Percentiles rank a stretch among this genome's conserved stretches.
phyloP scores from a whole-genome alignment of 2,113 vertebrate genomes.

The Oncorhynchus tshawytscha region DNA sequence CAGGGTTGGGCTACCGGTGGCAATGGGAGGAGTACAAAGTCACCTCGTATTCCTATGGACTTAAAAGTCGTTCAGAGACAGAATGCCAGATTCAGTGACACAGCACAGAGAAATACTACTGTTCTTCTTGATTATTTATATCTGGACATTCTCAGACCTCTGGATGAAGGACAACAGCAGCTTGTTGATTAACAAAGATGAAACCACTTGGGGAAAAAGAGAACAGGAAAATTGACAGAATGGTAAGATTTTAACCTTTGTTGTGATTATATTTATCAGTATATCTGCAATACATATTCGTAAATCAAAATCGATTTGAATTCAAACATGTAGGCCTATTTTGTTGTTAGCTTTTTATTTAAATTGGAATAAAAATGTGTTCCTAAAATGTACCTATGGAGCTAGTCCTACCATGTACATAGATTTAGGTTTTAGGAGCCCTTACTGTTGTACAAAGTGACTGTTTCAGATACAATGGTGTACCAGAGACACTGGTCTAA shows the following conservation, averaged over 20 bases:
- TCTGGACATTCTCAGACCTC: background rate
- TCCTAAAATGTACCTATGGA: too few species aligned
- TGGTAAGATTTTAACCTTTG: slow-evolving; percentile 37
- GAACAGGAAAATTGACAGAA: slow-evolving; percentile 40
- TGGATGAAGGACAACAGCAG: background rate
- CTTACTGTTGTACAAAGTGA: too few species aligned
- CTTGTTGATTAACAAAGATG: slow-evolving; percentile 21
- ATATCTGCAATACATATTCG: background rate
- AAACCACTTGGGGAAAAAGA: slow-evolving; percentile 30
- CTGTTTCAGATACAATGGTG: background rate
- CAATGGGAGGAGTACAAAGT: background rate
- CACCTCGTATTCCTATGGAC: background rate
- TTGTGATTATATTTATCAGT: too few species aligned
- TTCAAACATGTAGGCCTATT: background rate
- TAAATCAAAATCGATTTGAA: background rate
- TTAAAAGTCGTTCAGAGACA: background rate
- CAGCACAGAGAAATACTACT: background rate
- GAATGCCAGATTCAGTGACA: background rate
- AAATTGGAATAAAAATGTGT: background rate
- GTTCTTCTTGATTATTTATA: background rate
- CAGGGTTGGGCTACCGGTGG: background rate
- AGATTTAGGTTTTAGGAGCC: background rate
- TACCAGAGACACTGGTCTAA: background rate
- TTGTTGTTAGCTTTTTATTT: background rate
- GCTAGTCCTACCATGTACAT: too few species aligned